Evolutionary conservation across 2,888 invertebrate genomes (phyloP).

Genomic region (Dioctria linearis): DNA sequence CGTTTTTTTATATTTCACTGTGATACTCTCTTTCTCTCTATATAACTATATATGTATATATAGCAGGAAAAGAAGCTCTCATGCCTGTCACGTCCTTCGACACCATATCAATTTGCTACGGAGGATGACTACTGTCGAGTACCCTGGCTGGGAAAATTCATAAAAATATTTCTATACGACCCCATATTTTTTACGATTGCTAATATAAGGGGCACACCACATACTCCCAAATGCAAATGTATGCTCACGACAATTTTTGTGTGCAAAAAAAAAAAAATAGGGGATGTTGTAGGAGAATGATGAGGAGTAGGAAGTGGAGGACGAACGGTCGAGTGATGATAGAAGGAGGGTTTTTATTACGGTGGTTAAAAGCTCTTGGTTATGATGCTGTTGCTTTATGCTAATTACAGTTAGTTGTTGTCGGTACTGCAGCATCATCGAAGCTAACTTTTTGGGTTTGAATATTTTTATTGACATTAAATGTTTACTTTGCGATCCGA

Average conservation of each 20-base stretch:
- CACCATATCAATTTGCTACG: constrained; percentile 57
- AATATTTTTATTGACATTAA: constrained; percentile 40
- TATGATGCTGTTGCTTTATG: constrained; percentile 52
- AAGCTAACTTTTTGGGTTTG: constrained; percentile 28
- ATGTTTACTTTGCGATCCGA: constrained; percentile 26
- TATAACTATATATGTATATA: no score
- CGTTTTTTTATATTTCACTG: constrained; percentile 51
- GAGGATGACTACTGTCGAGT: constrained; percentile 28
- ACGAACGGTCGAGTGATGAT: not conserved
- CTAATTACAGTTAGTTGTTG: constrained; percentile 43
- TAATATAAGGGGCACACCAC: constrained; percentile 38
- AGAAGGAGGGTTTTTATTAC: constrained; percentile 44
- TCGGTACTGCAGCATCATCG: not conserved
- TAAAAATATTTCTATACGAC: constrained; percentile 56
- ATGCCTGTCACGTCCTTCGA: constrained; percentile 56
- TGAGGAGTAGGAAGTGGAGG: no score
- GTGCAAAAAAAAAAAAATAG: not conserved
- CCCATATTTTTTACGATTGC: constrained; percentile 52
- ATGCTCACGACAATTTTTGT: not conserved
- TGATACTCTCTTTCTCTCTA: constrained; percentile 6
- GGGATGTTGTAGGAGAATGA: no score
- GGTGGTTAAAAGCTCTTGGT: constrained; percentile 32
- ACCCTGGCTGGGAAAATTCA: constrained; percentile 54
- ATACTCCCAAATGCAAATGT: not conserved
- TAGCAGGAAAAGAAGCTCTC: constrained; percentile 35